phyloP scores from a whole-genome alignment of 2,888 invertebrate genomes.

The Leptothorax acervorum region DNA sequence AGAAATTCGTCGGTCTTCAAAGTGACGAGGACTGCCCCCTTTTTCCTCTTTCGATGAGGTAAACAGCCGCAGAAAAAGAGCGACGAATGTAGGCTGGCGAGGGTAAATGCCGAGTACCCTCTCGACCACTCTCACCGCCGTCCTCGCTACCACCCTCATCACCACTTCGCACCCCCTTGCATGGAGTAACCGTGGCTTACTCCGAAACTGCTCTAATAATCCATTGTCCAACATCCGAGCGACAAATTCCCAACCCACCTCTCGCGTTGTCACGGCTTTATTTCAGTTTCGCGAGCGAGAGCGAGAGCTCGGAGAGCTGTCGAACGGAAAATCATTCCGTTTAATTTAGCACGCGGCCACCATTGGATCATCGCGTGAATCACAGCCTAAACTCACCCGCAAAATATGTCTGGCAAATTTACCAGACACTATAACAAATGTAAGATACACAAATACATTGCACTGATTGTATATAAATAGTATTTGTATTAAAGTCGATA shows the following conservation, averaged over 20 bases:
- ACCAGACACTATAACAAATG: background rate
- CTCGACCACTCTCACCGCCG: conserved; percentile 31
- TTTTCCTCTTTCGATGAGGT: conserved; percentile 24
- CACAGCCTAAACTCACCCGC: background rate
- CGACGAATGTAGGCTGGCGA: conserved; percentile 31
- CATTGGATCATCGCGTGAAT: conserved; percentile 7
- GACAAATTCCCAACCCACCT: conserved; percentile 65
- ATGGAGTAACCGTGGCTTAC: conserved; percentile 74
- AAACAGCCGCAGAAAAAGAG: conserved; percentile 46
- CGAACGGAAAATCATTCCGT: conserved; percentile 39
- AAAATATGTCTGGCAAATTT: background rate
- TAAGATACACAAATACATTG: background rate
- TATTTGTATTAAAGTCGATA: background rate
- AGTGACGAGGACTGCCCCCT: conserved; percentile 24
- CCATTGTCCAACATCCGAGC: conserved; percentile 83
- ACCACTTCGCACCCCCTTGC: conserved; percentile 23
- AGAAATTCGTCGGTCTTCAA: conserved; percentile 52
- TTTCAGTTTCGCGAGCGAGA: conserved; percentile 26
- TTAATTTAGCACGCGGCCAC: background rate
- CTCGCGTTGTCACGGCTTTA: conserved; percentile 49
- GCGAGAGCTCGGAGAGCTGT: background rate
- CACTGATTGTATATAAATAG: background rate
- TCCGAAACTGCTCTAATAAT: conserved; percentile 83
- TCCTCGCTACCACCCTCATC: background rate
- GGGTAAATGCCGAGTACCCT: conserved; percentile 31